These are phyloP conservation scores for Porites cylindrica DNA, from an alignment of 92 coral and sea anemone species.

Conservation along the genomic window DNA sequence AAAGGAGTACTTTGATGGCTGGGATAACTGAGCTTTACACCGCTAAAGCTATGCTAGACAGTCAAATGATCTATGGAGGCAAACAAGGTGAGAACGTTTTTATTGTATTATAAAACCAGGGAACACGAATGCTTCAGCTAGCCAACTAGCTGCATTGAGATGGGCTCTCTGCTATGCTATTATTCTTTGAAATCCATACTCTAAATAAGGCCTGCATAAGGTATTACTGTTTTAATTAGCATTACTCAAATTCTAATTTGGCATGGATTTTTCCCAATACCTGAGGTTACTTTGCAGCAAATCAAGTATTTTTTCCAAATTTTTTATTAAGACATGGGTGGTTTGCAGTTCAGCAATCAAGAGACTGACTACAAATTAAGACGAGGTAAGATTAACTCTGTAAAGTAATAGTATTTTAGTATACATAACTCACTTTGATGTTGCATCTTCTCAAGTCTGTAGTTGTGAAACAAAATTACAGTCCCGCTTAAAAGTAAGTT, in stretches of 20 bases:
- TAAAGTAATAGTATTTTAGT: neutral
- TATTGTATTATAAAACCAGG: no score
- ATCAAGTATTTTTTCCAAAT: no score
- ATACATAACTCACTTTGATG: no score
- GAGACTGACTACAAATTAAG: conserved; percentile 87
- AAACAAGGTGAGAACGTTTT: conserved; percentile 1
- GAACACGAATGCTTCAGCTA: no score
- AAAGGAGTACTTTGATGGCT: conserved; percentile 49
- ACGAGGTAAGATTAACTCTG: conserved; percentile 58
- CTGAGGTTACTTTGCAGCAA: neutral
- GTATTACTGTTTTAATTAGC: no score
- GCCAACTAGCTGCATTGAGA: no score
- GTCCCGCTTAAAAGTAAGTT: no score
- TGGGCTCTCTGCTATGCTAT: no score
- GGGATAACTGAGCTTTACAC: conserved; percentile 75
- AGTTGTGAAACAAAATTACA: no score
- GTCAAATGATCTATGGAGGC: conserved; percentile 65
- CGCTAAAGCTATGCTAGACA: conserved; percentile 85
- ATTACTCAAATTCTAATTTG: neutral
- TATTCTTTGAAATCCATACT: no score
- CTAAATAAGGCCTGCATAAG: no score
- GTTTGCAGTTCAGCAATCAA: conserved; percentile 72
- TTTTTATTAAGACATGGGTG: conserved; percentile 58
- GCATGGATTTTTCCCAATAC: neutral
- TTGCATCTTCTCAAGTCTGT: no score